phyloP scores from a whole-genome alignment of 2,113 vertebrate genomes.

The Ptilorrhoa leucosticta region DNA sequence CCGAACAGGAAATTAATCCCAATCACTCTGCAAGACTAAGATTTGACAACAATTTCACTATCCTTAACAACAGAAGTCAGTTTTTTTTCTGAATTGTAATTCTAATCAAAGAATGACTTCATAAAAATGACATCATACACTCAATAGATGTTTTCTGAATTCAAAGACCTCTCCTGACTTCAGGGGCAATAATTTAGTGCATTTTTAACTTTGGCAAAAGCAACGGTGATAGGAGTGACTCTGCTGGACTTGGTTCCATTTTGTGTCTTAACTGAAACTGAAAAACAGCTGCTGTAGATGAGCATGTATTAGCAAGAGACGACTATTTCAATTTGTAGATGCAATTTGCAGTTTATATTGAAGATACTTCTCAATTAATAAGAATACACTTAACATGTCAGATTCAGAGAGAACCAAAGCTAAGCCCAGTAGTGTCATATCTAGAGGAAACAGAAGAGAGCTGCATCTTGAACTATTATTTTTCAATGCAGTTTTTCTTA shows the following conservation, averaged over 20 bases:
- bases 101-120: background rate
- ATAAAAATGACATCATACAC: background rate
- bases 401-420: background rate
- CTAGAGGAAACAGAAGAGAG: background rate
- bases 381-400: background rate
- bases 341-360: background rate
- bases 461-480: background rate
- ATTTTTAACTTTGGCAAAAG: background rate
- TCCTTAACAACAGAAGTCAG: background rate
- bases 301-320: background rate
- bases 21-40: background rate
- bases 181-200: background rate
- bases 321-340: background rate
- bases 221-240: background rate
- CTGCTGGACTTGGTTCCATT: background rate
- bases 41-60: slow-evolving; percentile 6
- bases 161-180: background rate
- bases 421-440: background rate
- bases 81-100: background rate
- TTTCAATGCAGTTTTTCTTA: background rate
- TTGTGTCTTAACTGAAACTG: background rate
- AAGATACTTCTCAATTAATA: background rate
- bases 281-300: background rate
- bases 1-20: slow-evolving; percentile 6
- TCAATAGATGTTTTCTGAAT: background rate